These are phyloP conservation scores for Drosophila mercatorum DNA, from an alignment of 2,888 invertebrate genomes.

Conservation along the genomic window DNA sequence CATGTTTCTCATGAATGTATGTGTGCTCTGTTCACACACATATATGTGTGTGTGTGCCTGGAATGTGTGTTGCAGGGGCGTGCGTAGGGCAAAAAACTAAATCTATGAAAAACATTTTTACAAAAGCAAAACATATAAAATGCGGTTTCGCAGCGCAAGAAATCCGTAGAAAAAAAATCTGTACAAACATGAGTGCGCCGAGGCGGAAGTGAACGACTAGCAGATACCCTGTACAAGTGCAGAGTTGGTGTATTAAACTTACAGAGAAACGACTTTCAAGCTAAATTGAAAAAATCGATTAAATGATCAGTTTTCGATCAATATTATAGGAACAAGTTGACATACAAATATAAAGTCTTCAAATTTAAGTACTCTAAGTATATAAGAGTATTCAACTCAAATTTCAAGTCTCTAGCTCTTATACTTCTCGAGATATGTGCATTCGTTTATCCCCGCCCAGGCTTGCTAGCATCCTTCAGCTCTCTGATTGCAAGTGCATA, in stretches of 20 bases:
- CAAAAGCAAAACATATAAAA: constrained; percentile 73
- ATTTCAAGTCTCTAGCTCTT: background rate
- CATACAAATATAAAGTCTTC: background rate
- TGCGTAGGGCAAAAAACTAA: constrained; percentile 59
- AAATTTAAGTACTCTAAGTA: too few relatives aligned
- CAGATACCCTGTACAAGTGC: background rate
- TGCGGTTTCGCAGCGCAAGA: constrained; percentile 66
- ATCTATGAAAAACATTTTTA: constrained; percentile 69
- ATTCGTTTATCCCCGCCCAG: too few relatives aligned
- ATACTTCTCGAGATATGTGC: background rate
- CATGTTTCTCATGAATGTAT: constrained; percentile 31
- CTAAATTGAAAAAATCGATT: too few relatives aligned
- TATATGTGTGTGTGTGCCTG: constrained; percentile 15
- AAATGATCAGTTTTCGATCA: too few relatives aligned
- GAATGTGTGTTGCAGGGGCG: constrained; percentile 28
- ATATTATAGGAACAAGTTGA: too few relatives aligned
- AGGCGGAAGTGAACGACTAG: background rate
- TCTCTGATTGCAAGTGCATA: background rate
- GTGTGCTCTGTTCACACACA: background rate
- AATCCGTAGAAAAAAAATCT: constrained; percentile 56
- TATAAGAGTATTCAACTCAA: background rate
- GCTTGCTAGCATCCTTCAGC: too few relatives aligned
- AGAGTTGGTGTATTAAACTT: too few relatives aligned
- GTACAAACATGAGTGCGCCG: constrained; percentile 27
- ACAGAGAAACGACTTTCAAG: too few relatives aligned